Percentiles rank a stretch among this genome's conserved stretches.
phyloP scores from a whole-genome alignment of 2,113 vertebrate species.

The Asarcornis scutulata region DNA sequence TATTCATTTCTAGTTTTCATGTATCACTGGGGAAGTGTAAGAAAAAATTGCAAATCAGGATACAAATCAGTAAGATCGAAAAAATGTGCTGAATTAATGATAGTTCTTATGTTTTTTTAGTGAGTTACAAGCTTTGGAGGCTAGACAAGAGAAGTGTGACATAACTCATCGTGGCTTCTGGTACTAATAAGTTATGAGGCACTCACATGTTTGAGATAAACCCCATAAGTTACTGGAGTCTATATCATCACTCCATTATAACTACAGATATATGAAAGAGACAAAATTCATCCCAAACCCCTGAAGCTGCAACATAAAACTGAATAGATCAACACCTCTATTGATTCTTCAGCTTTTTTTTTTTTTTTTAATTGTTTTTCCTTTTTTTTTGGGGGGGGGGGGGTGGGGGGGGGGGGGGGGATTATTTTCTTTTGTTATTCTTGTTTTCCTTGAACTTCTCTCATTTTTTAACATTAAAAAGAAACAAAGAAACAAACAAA shows the following conservation, averaged over 20 bases:
- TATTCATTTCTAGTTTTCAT: slow-evolving; percentile 65
- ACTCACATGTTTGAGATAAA: slow-evolving; percentile 69
- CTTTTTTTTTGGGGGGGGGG: background rate
- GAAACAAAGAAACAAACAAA: no score
- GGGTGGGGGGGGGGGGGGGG: no score
- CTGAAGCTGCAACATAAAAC: slow-evolving; percentile 66
- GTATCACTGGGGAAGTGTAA: slow-evolving; percentile 48
- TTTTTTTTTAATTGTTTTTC: no score
- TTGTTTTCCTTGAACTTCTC: slow-evolving; percentile 38
- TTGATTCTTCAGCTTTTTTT: slow-evolving; percentile 35
- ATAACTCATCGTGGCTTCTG: slow-evolving; percentile 72
- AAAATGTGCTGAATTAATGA: slow-evolving; percentile 72
- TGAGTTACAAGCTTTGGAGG: slow-evolving; percentile 70
- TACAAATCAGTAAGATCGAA: slow-evolving; percentile 44
- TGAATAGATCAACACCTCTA: slow-evolving; percentile 59
- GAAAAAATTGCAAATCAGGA: slow-evolving; percentile 62
- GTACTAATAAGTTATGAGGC: slow-evolving; percentile 72
- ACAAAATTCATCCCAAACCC: slow-evolving; percentile 44
- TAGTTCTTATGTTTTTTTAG: slow-evolving; percentile 50
- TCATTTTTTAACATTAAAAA: background rate
- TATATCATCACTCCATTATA: slow-evolving; percentile 74
- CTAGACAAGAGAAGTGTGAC: slow-evolving; percentile 53
- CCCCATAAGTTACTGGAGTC: slow-evolving; percentile 62
- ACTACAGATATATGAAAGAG: slow-evolving; percentile 59
- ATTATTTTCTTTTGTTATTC: background rate